These are phyloP conservation scores for Drosophila anomalata DNA, from an alignment of 2,888 invertebrate species.

Conservation along the genomic window DNA sequence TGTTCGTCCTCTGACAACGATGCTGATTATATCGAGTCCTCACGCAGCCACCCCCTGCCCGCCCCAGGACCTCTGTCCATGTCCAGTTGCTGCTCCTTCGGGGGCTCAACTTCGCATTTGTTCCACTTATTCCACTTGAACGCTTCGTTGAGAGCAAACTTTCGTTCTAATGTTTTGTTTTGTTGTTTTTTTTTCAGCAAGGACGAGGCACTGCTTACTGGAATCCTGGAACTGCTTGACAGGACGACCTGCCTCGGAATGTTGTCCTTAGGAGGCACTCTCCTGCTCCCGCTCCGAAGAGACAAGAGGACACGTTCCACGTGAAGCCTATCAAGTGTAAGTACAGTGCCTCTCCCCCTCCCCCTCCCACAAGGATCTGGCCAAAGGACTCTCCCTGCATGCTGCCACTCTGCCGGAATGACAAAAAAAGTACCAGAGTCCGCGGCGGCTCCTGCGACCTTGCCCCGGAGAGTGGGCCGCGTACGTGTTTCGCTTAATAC, in stretches of 20 bases:
- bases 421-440: constrained; percentile 39
- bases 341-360: constrained; percentile 25
- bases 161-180: constrained; percentile 53
- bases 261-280: constrained; percentile 24
- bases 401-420: constrained; percentile 43
- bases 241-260: constrained; percentile 10
- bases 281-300: constrained; percentile 6
- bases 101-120: constrained; percentile 56
- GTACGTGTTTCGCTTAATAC: constrained; percentile 57
- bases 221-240: constrained; percentile 16
- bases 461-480: constrained; percentile 13
- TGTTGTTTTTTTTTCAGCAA: background rate
- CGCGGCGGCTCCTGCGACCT: constrained; percentile 17
- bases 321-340: constrained; percentile 65
- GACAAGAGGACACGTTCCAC: constrained; percentile 47
- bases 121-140: constrained; percentile 69
- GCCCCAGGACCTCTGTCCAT: background rate
- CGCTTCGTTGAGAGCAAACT: constrained; percentile 69
- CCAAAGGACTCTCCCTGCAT: background rate
- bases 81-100: constrained; percentile 1
- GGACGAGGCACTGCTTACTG: constrained; percentile 11
- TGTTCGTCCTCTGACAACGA: constrained; percentile 21
- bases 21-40: constrained; percentile 43
- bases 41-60: background rate
- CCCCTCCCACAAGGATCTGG: no score